Conservation (phyloP, 2,888 invertebrate species). For the Frankliniella intonsa region DNA sequence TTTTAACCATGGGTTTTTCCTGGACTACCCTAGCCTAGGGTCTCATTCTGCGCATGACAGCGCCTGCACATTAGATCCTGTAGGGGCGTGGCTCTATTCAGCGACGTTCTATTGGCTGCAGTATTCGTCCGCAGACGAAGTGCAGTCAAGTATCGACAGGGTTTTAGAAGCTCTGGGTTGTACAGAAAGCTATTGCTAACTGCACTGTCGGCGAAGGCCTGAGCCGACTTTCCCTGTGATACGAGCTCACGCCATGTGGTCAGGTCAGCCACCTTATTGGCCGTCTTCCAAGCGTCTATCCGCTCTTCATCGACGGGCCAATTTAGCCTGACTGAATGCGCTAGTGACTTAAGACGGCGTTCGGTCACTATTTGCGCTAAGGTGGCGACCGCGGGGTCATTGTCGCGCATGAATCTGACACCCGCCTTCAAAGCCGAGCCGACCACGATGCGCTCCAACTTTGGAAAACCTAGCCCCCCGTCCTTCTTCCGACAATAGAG, state of each 20-base stretch:
- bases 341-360: too few species aligned
- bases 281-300: not conserved
- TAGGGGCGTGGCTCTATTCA: slow-evolving; percentile 9
- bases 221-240: slow-evolving; percentile 30
- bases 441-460: not conserved
- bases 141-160: slow-evolving; percentile 32
- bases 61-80: slow-evolving; percentile 12
- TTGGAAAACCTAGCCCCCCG: slow-evolving; percentile 33
- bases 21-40: too few species aligned
- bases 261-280: not conserved
- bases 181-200: slow-evolving; percentile 32
- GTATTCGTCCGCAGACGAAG: slow-evolving; percentile 36
- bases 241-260: not conserved
- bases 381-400: too few species aligned
- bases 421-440: not conserved
- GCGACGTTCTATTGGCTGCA: slow-evolving; percentile 32
- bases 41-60: slow-evolving; percentile 8
- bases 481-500: slow-evolving; percentile 28
- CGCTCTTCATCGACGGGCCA: not conserved
- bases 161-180: slow-evolving; percentile 27
- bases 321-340: too few species aligned
- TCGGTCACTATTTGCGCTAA: too few species aligned
- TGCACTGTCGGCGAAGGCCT: slow-evolving; percentile 27
- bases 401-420: slow-evolving; percentile 39
- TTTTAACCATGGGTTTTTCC: too few species aligned